Base-by-base conservation (phyloP, 2,888 invertebrate species). In the Lysandra bellargus region DNA sequence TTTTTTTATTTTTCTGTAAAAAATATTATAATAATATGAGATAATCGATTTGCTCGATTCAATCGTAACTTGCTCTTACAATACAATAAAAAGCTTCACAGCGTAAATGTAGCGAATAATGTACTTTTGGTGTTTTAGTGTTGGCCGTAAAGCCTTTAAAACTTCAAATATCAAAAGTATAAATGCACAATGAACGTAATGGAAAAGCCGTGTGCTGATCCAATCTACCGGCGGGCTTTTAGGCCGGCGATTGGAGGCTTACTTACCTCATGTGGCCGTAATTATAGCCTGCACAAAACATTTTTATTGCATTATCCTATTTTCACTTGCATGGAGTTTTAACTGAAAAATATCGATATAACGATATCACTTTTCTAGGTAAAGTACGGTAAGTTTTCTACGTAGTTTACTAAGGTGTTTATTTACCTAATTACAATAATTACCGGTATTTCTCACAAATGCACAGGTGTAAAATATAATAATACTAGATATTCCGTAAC, bases 191-290 rank as follows among this genome's bases (percentile, higher is more conserved):
- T 83, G 83, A 82, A 82, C 81, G 84, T 92, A 93, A 94, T 93
- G 92, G 92, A 92, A 92, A 92, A 92, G 86, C 89, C 92, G 88
- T 92, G 92, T 92, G 93, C 90, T 91, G 93, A 93, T 93, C 89
- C 91, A 91, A 94, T 93, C 92, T 90, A 88, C 87, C 87, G 87
- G 88, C 87, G 86, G 89, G 91, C 92, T 92, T 92, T 92, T 92
- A 92, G 91, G 90, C 90, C 86, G 88, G 84, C 81, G 83, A 83
- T 83, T 81, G 81, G 83, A 85, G 85, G 90, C 90, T 91, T 90
- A 91, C 90, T 90, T 88, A 89, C 88, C 87, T 87, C 87, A 90
- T 89, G 88, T 87, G 87, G 84, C 86, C 85, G 88, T 90, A 91
- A 91, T 90, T 91, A 78, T 87, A 84, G 83, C 85, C 83, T 83